Conservation (phyloP, 2,113 vertebrate genomes). For the Anarhynchus alexandrinus region DNA sequence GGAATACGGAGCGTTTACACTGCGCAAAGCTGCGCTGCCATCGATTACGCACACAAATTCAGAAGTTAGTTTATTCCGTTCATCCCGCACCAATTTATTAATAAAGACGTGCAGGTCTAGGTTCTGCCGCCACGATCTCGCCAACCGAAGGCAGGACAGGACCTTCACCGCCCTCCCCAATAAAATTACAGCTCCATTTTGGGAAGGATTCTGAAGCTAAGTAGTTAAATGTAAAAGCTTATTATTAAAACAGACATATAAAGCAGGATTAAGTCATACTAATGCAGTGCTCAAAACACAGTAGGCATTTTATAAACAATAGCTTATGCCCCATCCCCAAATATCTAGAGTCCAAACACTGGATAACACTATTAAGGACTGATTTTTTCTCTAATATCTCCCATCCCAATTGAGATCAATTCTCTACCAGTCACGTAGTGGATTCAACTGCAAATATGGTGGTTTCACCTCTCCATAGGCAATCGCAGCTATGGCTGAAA, state of each 20-base stretch:
- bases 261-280: not conserved
- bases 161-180: not conserved
- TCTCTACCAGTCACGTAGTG: not conserved
- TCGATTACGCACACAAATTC: accelerated
- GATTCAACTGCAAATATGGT: not conserved
- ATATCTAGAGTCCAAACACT: not conserved
- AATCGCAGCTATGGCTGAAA: accelerated
- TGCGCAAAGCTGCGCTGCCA: not conserved
- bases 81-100: not conserved
- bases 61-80: not conserved
- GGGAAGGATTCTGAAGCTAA: not conserved
- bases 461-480: not conserved
- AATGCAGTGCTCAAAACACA: not conserved
- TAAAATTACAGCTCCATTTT: not conserved
- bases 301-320: not conserved
- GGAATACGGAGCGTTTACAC: not conserved
- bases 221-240: not conserved
- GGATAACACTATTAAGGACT: not conserved
- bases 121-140: accelerated
- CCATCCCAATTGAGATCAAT: not conserved
- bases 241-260: not conserved
- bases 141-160: not conserved
- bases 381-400: not conserved
- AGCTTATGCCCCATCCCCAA: not conserved
- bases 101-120: not conserved